Conservation (phyloP, 2,888 invertebrate species). For the Sipha maydis region DNA sequence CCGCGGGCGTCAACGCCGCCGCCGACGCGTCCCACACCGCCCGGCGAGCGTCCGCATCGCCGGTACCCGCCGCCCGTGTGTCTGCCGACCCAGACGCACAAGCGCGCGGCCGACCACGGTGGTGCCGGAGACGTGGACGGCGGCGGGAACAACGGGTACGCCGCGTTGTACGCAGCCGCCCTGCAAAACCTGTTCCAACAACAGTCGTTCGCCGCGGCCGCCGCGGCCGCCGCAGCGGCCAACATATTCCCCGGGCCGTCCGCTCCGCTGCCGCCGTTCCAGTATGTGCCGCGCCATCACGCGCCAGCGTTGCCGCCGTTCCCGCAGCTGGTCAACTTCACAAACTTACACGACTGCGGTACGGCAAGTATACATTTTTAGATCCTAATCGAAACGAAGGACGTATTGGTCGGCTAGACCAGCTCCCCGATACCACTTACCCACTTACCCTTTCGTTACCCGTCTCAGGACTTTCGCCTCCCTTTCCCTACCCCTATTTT, state of each 20-base stretch:
- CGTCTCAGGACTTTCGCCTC: no score
- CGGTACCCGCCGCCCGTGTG: conserved; percentile 64
- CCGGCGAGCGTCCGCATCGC: conserved; percentile 57
- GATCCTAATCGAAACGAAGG: no score
- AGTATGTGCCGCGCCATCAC: conserved; percentile 36
- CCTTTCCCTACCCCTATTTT: no score
- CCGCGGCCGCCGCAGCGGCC: conserved; percentile 63
- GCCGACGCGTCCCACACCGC: conserved; percentile 36
- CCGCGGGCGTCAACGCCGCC: conserved; percentile 43
- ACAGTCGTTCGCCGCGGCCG: conserved; percentile 52
- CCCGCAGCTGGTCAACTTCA: conserved; percentile 43
- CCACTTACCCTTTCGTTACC: no score
- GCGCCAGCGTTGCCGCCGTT: conserved; percentile 29
- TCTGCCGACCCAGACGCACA: conserved; percentile 62
- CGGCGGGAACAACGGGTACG: conserved; percentile 63
- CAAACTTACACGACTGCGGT: conserved; percentile 54
- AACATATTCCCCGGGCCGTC: conserved; percentile 58
- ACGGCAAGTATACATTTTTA: conserved; percentile 26
- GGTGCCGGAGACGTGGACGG: conserved; percentile 63
- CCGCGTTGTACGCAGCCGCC: conserved; percentile 65
- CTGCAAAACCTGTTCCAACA: conserved; percentile 64
- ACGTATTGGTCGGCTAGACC: no score
- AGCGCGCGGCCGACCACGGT: conserved; percentile 53
- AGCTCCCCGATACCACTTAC: no score
- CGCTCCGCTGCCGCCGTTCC: conserved; percentile 50